These are phyloP conservation scores for Rhynchomys soricoides DNA, from an alignment of 2,113 vertebrate species.

Conservation along the genomic window DNA sequence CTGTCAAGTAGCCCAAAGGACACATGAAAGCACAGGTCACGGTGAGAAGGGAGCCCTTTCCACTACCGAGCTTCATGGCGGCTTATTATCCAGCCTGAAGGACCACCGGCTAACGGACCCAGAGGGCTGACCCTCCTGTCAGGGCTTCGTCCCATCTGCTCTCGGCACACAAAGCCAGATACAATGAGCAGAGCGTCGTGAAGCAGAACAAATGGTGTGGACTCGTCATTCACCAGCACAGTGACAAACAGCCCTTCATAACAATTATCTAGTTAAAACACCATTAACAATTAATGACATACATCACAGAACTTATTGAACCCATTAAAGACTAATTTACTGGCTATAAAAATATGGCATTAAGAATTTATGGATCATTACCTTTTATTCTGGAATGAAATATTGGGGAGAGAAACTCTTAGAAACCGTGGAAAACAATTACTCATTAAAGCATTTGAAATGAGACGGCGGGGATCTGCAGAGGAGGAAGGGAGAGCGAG, in stretches of 20 bases:
- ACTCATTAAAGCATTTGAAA: conserved; percentile 82
- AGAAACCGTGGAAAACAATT: conserved; percentile 84
- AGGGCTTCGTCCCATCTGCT: conserved; percentile 56
- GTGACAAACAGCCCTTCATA: conserved; percentile 87
- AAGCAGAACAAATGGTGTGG: conserved; percentile 77
- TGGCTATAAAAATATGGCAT: conserved; percentile 91
- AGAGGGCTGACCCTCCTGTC: background rate
- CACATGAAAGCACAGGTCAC: rapidly evolving
- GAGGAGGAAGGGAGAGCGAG: conserved; percentile 49
- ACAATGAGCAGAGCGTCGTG: conserved; percentile 54
- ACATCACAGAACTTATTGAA: conserved; percentile 88
- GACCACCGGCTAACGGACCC: background rate
- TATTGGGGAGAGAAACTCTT: conserved; percentile 84
- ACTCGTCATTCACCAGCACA: conserved; percentile 75
- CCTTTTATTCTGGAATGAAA: conserved; percentile 87
- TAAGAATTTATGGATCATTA: conserved; percentile 91
- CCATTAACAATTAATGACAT: conserved; percentile 90
- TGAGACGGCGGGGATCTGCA: conserved; percentile 68
- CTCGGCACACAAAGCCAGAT: conserved; percentile 69
- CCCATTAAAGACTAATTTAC: conserved; percentile 91
- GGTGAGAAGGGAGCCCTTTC: rapidly evolving
- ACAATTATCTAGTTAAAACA: conserved; percentile 89
- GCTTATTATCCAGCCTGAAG: background rate
- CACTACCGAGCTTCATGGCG: background rate
- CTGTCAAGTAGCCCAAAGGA: background rate